Percentiles rank a stretch among this genome's conserved stretches.
Evolutionary conservation across 2,797 vertebrate genomes (phyloP).

Genomic region (Neoniphon sammara): DNA sequence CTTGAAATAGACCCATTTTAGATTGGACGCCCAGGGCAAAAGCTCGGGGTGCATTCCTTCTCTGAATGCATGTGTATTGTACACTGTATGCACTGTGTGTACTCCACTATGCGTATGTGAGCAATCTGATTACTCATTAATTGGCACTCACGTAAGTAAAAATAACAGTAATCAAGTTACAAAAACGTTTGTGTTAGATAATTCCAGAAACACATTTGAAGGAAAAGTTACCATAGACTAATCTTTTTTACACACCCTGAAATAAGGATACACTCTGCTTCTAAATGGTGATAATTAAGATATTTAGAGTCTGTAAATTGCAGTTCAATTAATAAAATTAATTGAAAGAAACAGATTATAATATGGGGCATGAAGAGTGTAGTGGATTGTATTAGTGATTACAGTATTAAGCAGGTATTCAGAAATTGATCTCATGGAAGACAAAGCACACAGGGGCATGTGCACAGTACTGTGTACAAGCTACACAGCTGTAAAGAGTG

Average conservation of each 20-base stretch:
- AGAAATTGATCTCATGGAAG: too few relatives aligned
- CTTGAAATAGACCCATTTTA: not conserved
- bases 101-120: not conserved
- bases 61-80: not conserved
- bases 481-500: too few relatives aligned
- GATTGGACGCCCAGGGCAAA: not conserved
- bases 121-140: not conserved
- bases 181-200: not conserved
- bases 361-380: too few relatives aligned
- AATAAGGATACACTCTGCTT: not conserved
- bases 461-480: too few relatives aligned
- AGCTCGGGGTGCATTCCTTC: not conserved
- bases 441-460: too few relatives aligned
- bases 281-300: not conserved
- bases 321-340: not conserved
- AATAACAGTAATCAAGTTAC: too few relatives aligned
- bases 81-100: not conserved
- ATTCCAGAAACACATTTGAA: not conserved
- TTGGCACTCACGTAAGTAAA: too few relatives aligned
- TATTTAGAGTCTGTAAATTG: not conserved
- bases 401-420: too few relatives aligned
- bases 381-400: too few relatives aligned
- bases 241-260: not conserved
- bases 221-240: not conserved
- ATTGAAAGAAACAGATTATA: too few relatives aligned